These are phyloP conservation scores for Drosophila fulvimacula DNA, from an alignment of 2,888 invertebrate genomes.

Conservation along the genomic window DNA sequence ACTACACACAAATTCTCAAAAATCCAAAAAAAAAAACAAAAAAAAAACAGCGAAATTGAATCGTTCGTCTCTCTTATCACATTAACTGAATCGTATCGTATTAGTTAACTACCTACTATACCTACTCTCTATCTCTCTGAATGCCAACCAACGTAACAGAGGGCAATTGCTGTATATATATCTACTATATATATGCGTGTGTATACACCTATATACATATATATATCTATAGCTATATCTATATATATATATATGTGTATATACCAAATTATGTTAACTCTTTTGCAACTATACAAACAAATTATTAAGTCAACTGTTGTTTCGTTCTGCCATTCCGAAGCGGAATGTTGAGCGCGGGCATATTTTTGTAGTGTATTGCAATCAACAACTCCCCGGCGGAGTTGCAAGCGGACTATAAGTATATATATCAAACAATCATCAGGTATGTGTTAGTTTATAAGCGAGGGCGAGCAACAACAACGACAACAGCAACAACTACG, in stretches of 20 bases:
- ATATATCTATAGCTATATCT: conserved; percentile 18
- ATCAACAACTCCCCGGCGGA: conserved; percentile 56
- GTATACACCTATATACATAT: conserved; percentile 24
- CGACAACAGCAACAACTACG: conserved; percentile 1
- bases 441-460: conserved; percentile 73
- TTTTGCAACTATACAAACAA: conserved; percentile 33
- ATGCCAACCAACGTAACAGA: conserved; percentile 24
- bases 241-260: conserved; percentile 28
- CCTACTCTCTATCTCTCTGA: conserved; percentile 56
- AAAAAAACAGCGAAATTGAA: conserved; percentile 30
- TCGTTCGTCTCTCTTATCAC: conserved; percentile 51
- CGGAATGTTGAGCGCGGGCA: conserved; percentile 33
- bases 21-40: conserved; percentile 53
- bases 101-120: conserved; percentile 49
- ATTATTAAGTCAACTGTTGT: conserved; percentile 73
- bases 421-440: conserved; percentile 22
- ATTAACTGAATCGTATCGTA: conserved; percentile 48
- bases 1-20: conserved; percentile 47
- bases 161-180: conserved; percentile 29
- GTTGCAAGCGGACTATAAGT: conserved; percentile 24
- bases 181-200: conserved; percentile 23
- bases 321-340: conserved; percentile 46
- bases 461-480: conserved; percentile 38
- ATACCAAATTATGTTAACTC: conserved; percentile 16
- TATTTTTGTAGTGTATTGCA: conserved; percentile 37